Conservation (phyloP, 2,113 vertebrate genomes). For the Ramphastos sulfuratus region DNA sequence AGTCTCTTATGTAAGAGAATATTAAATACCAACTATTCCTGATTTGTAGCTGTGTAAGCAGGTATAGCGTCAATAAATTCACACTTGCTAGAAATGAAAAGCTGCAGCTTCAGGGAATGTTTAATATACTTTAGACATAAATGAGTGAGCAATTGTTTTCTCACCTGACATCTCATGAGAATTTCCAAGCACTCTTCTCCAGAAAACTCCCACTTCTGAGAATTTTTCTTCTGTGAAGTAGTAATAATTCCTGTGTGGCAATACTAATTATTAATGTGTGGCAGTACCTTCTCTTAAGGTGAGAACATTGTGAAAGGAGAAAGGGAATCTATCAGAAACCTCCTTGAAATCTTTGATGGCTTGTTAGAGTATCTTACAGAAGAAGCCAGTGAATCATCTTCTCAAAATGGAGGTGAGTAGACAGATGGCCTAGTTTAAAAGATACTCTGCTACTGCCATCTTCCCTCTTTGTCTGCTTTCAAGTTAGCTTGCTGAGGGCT, state of each 20-base stretch:
- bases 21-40: background rate
- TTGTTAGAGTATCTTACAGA: constrained; percentile 94
- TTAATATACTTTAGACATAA: background rate
- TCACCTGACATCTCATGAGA: background rate
- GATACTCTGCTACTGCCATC: background rate
- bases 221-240: background rate
- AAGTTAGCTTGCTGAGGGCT: background rate
- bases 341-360: constrained; percentile 96
- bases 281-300: constrained; percentile 74
- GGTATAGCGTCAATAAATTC: background rate
- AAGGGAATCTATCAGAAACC: constrained; percentile 88
- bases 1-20: background rate
- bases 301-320: constrained; percentile 93
- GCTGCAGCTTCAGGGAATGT: background rate
- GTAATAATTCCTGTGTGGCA: background rate
- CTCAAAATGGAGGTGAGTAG: constrained; percentile 78
- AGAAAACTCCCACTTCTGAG: background rate
- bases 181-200: background rate
- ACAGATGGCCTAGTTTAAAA: background rate
- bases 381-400: constrained; percentile 82
- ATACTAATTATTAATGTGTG: background rate
- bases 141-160: background rate
- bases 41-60: background rate
- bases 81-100: background rate
- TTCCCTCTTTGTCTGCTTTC: background rate